Evolutionary conservation across 2,797 vertebrate genomes (phyloP).

Genomic region (Heteromormyrus szaboi): DNA sequence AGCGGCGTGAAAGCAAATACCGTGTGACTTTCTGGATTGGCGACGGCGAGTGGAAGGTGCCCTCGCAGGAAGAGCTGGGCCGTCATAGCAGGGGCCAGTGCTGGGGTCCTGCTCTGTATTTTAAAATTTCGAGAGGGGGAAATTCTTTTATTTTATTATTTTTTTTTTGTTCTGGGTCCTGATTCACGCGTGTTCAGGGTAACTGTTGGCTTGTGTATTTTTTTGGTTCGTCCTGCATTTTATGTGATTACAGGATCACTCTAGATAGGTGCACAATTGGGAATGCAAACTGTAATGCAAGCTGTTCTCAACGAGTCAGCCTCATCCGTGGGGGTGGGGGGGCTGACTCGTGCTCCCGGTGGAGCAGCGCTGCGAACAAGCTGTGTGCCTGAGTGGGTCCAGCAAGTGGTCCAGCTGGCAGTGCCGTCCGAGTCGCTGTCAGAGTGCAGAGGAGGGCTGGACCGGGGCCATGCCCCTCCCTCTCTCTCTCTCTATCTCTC

Average conservation of each 20-base stretch:
- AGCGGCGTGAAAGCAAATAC: neutral
- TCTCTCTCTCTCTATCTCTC: neutral
- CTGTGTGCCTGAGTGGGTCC: slow-evolving; percentile 15
- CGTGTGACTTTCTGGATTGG: neutral
- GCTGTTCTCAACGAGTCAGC: neutral
- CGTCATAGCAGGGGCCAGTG: neutral
- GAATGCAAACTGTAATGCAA: neutral
- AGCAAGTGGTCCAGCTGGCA: slow-evolving; percentile 6
- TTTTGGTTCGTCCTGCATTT: neutral
- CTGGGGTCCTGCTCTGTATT: neutral
- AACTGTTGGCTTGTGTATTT: neutral
- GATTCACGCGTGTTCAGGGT: neutral
- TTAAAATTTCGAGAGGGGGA: neutral
- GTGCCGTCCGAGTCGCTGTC: neutral
- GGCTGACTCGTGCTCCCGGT: neutral
- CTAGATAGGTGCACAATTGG: neutral
- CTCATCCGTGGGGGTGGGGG: neutral
- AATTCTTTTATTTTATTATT: neutral
- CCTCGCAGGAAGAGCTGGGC: neutral
- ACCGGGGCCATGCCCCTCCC: neutral
- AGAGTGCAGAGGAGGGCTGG: slow-evolving; percentile 25
- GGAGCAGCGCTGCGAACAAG: slow-evolving; percentile 18
- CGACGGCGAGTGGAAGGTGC: neutral
- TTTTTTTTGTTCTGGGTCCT: neutral
- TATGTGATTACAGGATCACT: neutral